Evolutionary conservation across 2,113 vertebrate genomes (phyloP), one percentile per base, ranked within the genome.

Genomic region (Petroica traversi): DNA sequence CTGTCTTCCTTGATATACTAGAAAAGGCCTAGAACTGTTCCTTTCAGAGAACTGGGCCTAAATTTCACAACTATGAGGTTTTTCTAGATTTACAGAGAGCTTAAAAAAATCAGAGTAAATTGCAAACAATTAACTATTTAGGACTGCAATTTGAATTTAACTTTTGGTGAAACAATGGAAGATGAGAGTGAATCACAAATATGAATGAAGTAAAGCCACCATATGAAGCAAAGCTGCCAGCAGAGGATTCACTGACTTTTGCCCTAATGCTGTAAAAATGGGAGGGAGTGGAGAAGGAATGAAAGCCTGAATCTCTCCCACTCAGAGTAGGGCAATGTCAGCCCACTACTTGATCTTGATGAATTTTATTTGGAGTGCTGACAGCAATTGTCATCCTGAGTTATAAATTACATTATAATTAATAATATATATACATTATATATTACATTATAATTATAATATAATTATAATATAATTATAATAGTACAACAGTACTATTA

Each of bases 301-400:
- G 81, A 54, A 87, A 88, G 78, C 49, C 80, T 76, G 89, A 84
- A 62, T 77, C 41, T 84, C 76, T 95, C 91, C 91, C 77, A 76
- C 80, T 95, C 89, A 93, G 89, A 91, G 93, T 3, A 82, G 84
- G 94, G 91, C 84, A 95, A 18, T 72, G 69, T 58, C 66, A 91
- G 66, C 73, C 91, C 41, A 36, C 31, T 45, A 33, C 45, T 68
- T 72, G 31, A 73, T 52, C 61, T 26, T 58, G 28, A 54, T 46
- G 19, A 14, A 12, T 91, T 92, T 89, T 28, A 36, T 75, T 82
- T 75, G 71, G 36, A 91, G 45, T 49, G 86, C 54, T 24, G 36
- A 77, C 61, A 94, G 43, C 7, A 33, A 57, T 19, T 73, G 34
- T 49, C 63, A 80, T 83, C 61, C 85, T 48, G n/a, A 41, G 25